These are phyloP conservation scores for Pandemis heparana DNA, from an alignment of 2,888 invertebrate species.

Conservation along the genomic window DNA sequence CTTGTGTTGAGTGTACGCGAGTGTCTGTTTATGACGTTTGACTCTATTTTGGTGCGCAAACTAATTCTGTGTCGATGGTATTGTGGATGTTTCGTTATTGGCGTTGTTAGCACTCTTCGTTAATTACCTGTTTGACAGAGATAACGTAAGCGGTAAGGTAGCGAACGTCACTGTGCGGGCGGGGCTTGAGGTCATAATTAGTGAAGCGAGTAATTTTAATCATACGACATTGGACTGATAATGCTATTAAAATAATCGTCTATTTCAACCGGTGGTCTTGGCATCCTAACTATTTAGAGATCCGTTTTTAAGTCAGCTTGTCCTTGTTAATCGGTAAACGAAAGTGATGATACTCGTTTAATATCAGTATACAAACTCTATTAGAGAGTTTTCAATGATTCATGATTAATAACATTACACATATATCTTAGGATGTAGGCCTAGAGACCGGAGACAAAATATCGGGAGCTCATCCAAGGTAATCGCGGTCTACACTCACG, in stretches of 20 bases:
- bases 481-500: too few relatives aligned
- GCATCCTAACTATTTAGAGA: background rate
- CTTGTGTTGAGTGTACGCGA: slow-evolving; percentile 35
- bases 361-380: too few relatives aligned
- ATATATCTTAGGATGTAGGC: too few relatives aligned
- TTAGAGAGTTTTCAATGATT: too few relatives aligned
- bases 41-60: slow-evolving; percentile 40
- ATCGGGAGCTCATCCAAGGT: background rate
- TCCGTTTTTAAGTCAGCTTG: background rate
- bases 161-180: slow-evolving; percentile 16
- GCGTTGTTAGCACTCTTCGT: slow-evolving; percentile 29
- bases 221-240: background rate
- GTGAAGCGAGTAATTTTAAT: slow-evolving; percentile 9
- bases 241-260: background rate
- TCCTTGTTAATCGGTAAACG: slow-evolving; percentile 2
- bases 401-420: too few relatives aligned
- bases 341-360: too few relatives aligned
- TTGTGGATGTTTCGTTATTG: slow-evolving; percentile 39
- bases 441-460: background rate
- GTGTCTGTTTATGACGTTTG: slow-evolving; percentile 41
- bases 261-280: background rate
- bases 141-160: slow-evolving; percentile 26
- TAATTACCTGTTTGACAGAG: slow-evolving; percentile 33
- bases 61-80: slow-evolving; percentile 43
- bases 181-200: slow-evolving; percentile 31